Base-by-base conservation (phyloP, 1,140 invertebrate genomes). In the Bicyclus anynana region DNA sequence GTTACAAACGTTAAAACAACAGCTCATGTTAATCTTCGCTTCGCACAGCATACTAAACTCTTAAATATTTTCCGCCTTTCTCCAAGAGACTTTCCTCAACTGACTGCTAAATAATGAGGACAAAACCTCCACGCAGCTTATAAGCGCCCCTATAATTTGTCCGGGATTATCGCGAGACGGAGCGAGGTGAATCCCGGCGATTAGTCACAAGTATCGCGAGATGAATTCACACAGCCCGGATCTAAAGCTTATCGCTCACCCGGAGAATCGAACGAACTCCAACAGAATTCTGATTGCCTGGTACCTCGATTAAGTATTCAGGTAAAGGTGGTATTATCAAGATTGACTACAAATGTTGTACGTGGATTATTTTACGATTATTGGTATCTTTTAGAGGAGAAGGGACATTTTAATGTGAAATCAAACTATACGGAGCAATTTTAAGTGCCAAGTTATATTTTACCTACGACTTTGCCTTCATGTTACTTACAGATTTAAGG, bases 171-270 rank as follows among this genome's bases (percentile, higher is more conserved):
- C 80, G 69, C 60, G 75, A 77, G 76, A 81, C 78, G 75, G 67
- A 62, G 70, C 66, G 68, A 74, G 67, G 72, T 69, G 72, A 79
- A 83, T 81, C 80, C 80, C 61, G 60, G 67, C 81, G 83, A 86
- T 86, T 86, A 86, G 83, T 86, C 83, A 81, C 80, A 84, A 84
- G 78, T 74, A 79, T 80, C 80, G 69, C 70, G 70, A 66, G 72
- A 76, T 76, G 77, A 79, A 78, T 81, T 79, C 71, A 70, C 68
- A 75, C 68, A 69, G 73, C 58, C 62, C 58, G 63, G 72, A 77
- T 71, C 71, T 65, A 48, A 26, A 47, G 44, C 44, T 47, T 47
- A 47, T 47, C 44, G 44, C 21, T 47, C 21, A 47, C 20, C 17
- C 44, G 20, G 62, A 53, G 72, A 72, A 69, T 69, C 68, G 74